Base-by-base conservation (phyloP, 2,113 vertebrate species). In the Rhea pennata region DNA sequence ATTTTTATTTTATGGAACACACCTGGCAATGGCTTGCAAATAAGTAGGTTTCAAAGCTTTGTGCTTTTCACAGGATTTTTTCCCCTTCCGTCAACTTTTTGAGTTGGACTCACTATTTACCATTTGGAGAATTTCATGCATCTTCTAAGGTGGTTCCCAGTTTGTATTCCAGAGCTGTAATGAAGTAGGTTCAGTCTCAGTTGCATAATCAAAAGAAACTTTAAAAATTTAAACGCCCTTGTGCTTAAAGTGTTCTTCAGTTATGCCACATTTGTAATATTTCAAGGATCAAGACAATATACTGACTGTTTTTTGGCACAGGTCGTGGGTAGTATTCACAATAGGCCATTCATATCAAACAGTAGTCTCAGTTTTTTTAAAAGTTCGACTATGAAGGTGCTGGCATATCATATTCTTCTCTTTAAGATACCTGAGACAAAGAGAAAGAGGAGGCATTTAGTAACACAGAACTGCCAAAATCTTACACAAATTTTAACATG, bases 291-390 rank as follows among this genome's bases (percentile, higher is more conserved):
- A 5, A 10, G 9, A 33, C 23, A 16, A 39, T 58, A 3, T 10
- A 9, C 54, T 7, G 5, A 5, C 11, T 17, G 19, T 17, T 59
- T 67, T n/a, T 17, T 5, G 22, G 42, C 58, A 53, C 44, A 53
- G 62, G 24, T 10, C 1, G 69, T 10, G 4, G 13, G 5, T 27
- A 42, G 42, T 2, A 1, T 6, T 61, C 39, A 2, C 19, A 21
- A 21, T 1, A 15, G 24, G 20, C 31, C 21, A 0, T 5, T 14
- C 39, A 7, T 59, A 9, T 97, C 98, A 99, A 21, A 99, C 99
- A 0, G 98, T 98, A 1, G 99, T 99, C 96, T 99, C 99, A 17
- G 98, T 98, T 95, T 98, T 99, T 78, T 94, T 87, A 7, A 70
- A 70, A 10, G 74, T 70, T 92, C 98, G 98, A 73, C 94, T 97